Conservation (phyloP, 2,888 invertebrate species). For the Pandemis heparana region DNA sequence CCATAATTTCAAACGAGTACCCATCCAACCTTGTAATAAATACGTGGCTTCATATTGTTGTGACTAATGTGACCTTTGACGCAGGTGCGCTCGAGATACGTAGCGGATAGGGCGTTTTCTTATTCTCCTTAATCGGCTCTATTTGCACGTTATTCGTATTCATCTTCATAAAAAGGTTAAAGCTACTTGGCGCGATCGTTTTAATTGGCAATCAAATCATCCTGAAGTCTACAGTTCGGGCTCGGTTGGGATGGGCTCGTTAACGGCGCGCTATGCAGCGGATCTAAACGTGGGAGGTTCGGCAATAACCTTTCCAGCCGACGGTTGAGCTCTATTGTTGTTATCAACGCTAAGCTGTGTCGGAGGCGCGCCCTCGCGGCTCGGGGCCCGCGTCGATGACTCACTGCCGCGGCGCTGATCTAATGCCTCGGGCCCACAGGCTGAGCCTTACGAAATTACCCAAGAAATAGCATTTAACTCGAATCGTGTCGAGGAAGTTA, state of each 20-base stretch:
- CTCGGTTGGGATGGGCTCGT: conserved; percentile 18
- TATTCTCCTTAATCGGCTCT: not conserved
- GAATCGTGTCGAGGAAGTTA: conserved; percentile 67
- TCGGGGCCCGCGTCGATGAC: conserved; percentile 56
- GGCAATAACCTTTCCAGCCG: conserved; percentile 46
- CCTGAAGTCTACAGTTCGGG: conserved; percentile 19
- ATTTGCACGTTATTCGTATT: conserved; percentile 1
- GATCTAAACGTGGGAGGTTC: conserved; percentile 37
- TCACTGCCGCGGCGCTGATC: conserved; percentile 60
- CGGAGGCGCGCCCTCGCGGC: conserved; percentile 53
- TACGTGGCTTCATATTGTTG: conserved; percentile 47
- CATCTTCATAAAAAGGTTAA: not conserved
- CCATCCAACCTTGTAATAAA: conserved; percentile 50
- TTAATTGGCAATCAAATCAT: conserved; percentile 17
- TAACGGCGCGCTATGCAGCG: conserved; percentile 16
- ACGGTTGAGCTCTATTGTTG: conserved; percentile 55
- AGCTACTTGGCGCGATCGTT: not conserved
- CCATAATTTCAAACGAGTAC: conserved; percentile 45
- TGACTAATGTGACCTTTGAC: conserved; percentile 51
- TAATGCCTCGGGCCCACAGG: conserved; percentile 60
- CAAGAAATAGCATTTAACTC: conserved; percentile 59
- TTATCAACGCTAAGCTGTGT: conserved; percentile 49
- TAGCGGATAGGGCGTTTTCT: conserved; percentile 20
- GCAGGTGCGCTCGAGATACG: conserved; percentile 30
- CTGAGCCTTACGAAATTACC: conserved; percentile 63